phyloP scores from a whole-genome alignment of 37 sponge, comb jelly and placozoan species.

The Agelas oroides region DNA sequence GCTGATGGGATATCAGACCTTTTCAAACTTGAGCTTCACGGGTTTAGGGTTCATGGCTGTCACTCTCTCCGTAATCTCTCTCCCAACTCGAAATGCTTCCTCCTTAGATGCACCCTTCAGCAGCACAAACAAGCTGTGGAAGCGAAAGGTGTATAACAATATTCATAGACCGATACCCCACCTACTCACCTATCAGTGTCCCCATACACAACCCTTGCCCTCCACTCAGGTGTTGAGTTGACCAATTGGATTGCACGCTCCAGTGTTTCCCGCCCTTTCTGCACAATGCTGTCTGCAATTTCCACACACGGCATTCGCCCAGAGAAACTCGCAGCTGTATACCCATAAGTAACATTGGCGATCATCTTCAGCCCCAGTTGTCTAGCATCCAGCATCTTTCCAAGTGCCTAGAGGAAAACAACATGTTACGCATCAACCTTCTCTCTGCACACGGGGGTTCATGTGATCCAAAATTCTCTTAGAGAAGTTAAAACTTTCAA shows the following conservation, averaged over 20 bases:
- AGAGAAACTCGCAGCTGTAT: constrained; percentile 96
- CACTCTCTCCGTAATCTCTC: constrained; percentile 82
- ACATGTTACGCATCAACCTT: no score
- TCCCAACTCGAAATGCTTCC: constrained; percentile 86
- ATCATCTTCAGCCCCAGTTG: constrained; percentile 95
- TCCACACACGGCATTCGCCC: constrained; percentile 99
- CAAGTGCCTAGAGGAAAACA: constrained; percentile 47
- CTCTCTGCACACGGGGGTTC: no score
- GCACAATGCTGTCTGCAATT: constrained; percentile 92
- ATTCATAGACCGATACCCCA: no score
- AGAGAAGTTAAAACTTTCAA: no score
- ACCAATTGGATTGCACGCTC: constrained; percentile 93
- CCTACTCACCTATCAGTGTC: constrained; percentile 90
- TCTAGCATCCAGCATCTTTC: constrained; percentile 83
- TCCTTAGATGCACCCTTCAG: constrained; percentile 83
- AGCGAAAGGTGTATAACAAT: neutral
- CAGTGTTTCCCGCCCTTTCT: constrained; percentile 93
- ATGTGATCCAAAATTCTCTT: no score
- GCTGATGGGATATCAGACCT: constrained; percentile 68
- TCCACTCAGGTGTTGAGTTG: constrained; percentile 81
- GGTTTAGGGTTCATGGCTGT: constrained; percentile 92
- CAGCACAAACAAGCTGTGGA: constrained; percentile 81
- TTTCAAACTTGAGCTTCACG: constrained; percentile 95
- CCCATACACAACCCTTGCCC: constrained; percentile 93
- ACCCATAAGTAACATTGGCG: constrained; percentile 97